Conservation (phyloP, 2,797 vertebrate species). For the Molossus alvarezi region DNA sequence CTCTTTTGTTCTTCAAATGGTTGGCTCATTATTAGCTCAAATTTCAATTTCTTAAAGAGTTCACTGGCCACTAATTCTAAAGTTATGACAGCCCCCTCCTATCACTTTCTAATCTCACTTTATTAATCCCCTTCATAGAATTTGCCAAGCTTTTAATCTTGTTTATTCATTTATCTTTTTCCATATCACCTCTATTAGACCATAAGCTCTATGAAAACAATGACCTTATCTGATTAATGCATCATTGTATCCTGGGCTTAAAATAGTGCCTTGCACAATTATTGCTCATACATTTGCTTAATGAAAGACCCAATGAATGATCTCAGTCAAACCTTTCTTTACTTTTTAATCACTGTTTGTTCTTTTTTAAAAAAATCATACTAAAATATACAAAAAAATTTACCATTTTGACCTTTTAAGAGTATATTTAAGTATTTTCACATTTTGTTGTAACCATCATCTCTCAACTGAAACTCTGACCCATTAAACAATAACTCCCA, state of each 20-base stretch:
- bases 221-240: background rate
- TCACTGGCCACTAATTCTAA: background rate
- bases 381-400: constrained; percentile 43
- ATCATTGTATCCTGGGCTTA: background rate
- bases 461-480: background rate
- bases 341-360: constrained; percentile 24
- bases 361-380: background rate
- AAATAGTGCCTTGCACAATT: background rate
- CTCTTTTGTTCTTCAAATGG: background rate
- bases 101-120: background rate
- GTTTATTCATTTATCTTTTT: constrained; percentile 21
- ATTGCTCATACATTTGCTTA: constrained; percentile 40
- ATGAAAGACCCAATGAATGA: constrained; percentile 39
- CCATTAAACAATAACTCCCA: background rate
- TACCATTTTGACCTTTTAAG: background rate
- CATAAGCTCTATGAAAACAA: background rate
- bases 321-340: constrained; percentile 57
- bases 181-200: background rate
- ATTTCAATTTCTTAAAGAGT: constrained; percentile 11
- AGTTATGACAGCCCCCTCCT: background rate
- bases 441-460: background rate
- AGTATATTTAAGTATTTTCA: background rate
- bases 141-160: background rate
- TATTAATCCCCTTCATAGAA: constrained; percentile 19
- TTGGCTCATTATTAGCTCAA: background rate